phyloP scores from a whole-genome alignment of 2,888 invertebrate genomes.

The Torymus texanus region DNA sequence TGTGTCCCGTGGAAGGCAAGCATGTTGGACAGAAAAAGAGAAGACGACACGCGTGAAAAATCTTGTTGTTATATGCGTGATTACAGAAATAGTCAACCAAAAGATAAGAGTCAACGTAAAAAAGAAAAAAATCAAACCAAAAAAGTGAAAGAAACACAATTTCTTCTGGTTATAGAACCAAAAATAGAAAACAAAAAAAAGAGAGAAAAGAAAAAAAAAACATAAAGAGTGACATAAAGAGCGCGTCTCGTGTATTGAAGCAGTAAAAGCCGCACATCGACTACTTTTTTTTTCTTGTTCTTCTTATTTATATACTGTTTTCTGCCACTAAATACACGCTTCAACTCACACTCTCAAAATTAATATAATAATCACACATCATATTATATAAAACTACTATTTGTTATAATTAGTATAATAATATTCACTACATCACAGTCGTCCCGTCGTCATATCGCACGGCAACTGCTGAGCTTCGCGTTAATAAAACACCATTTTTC shows the following conservation, averaged over 20 bases:
- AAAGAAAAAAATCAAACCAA: slow-evolving; percentile 55
- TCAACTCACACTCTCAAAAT: slow-evolving; percentile 38
- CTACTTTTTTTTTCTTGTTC: slow-evolving; percentile 51
- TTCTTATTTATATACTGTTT: slow-evolving; percentile 12
- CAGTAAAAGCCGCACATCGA: slow-evolving; percentile 59
- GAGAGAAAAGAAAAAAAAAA: slow-evolving; percentile 46
- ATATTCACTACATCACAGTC: too few relatives aligned
- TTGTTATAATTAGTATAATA: slow-evolving; percentile 23
- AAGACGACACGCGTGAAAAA: slow-evolving; percentile 69
- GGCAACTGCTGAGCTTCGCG: slow-evolving; percentile 14
- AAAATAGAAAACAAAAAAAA: slow-evolving; percentile 49
- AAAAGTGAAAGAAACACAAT: slow-evolving; percentile 49
- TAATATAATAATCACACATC: neutral
- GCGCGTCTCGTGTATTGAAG: slow-evolving; percentile 44
- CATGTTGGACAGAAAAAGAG: slow-evolving; percentile 68
- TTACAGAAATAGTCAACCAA: slow-evolving; percentile 47
- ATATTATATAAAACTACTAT: neutral
- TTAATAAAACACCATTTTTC: neutral
- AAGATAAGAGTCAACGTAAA: slow-evolving; percentile 33
- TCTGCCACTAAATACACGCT: slow-evolving; percentile 33
- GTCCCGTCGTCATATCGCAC: neutral
- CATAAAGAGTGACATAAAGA: slow-evolving; percentile 35
- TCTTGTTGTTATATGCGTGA: slow-evolving; percentile 58
- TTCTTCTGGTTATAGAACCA: neutral
- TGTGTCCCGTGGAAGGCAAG: slow-evolving; percentile 72